Conservation (phyloP, 2,888 invertebrate species). For the Scaptomyza caliginosa region DNA sequence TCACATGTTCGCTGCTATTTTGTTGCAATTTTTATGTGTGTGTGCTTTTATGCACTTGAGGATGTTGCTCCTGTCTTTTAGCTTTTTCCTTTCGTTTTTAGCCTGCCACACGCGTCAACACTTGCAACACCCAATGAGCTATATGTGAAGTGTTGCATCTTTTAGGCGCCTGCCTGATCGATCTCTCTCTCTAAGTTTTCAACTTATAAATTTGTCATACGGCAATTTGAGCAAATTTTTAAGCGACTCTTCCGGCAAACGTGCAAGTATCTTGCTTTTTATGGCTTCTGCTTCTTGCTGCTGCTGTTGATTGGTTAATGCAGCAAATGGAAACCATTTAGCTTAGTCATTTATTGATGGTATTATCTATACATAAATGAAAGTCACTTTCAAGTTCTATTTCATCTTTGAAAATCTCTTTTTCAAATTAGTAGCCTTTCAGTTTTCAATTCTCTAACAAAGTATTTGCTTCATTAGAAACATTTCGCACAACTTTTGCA, state of each 20-base stretch:
- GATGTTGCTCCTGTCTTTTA: slow-evolving; percentile 19
- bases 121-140: slow-evolving; percentile 39
- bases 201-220: slow-evolving; percentile 55
- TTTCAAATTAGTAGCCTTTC: not conserved
- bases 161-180: slow-evolving; percentile 46
- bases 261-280: slow-evolving; percentile 29
- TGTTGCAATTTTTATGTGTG: slow-evolving; percentile 68
- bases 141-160: slow-evolving; percentile 56
- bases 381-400: not conserved
- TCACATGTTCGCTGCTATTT: slow-evolving; percentile 63
- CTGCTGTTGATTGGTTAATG: slow-evolving; percentile 24
- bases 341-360: slow-evolving; percentile 23
- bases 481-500: slow-evolving; percentile 35
- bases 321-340: slow-evolving; percentile 31
- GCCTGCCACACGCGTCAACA: slow-evolving; percentile 49
- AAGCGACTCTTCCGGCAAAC: slow-evolving; percentile 21
- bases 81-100: not conserved
- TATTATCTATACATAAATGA: not conserved
- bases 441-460: not conserved
- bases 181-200: slow-evolving; percentile 4
- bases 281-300: slow-evolving; percentile 5
- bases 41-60: no score
- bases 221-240: slow-evolving; percentile 59
- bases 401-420: not conserved
- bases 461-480: slow-evolving; percentile 51